phyloP scores from a whole-genome alignment of 2,113 vertebrate genomes.

The Tyto alba region DNA sequence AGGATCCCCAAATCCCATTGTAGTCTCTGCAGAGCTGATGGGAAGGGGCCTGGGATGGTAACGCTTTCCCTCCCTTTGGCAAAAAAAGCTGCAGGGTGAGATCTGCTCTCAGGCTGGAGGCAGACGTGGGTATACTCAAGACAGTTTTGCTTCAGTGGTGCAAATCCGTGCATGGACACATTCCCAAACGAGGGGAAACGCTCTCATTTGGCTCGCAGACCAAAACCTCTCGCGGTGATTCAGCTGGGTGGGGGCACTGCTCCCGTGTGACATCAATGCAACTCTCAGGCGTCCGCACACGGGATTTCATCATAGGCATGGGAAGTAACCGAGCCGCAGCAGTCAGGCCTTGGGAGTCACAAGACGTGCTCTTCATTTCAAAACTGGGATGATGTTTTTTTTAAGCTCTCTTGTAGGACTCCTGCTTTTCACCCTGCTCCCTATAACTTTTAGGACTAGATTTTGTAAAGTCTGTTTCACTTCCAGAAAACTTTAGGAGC shows the following conservation, averaged over 20 bases:
- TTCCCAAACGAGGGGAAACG: not conserved
- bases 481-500: not conserved
- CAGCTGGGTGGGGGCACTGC: not conserved
- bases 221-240: not conserved
- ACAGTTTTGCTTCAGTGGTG: not conserved
- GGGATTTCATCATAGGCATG: not conserved
- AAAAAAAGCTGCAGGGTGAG: not conserved
- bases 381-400: not conserved
- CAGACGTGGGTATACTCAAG: fast-evolving
- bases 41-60: not conserved
- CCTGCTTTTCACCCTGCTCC: not conserved
- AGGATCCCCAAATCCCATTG: not conserved
- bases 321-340: not conserved
- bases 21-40: not conserved
- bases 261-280: not conserved
- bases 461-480: not conserved
- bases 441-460: not conserved
- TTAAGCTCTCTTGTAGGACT: not conserved
- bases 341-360: not conserved
- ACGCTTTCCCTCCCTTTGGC: not conserved
- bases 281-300: fast-evolving
- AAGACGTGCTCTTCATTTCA: not conserved
- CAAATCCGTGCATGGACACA: fast-evolving
- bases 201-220: not conserved
- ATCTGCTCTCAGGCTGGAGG: not conserved